Evolutionary conservation across 2,888 invertebrate genomes (phyloP).

Genomic region (Andrena chrysosceles): DNA sequence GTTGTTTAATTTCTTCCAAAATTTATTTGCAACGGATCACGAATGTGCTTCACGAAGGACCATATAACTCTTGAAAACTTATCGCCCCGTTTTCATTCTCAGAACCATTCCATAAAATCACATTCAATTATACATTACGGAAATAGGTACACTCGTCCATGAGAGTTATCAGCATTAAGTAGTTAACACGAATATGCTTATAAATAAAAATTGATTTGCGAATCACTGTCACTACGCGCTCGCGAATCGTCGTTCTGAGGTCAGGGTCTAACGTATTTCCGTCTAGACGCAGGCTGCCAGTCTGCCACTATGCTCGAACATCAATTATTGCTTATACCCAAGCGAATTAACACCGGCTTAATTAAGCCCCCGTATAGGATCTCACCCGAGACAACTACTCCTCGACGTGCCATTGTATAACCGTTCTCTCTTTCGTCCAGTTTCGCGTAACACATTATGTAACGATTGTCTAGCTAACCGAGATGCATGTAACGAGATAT

Average conservation of each 20-base stretch:
- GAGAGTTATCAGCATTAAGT: not conserved
- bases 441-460: conserved; percentile 45
- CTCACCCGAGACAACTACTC: conserved; percentile 28
- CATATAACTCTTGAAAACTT: too few relatives aligned
- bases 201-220: conserved; percentile 20
- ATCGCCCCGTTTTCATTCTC: not conserved
- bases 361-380: conserved; percentile 54
- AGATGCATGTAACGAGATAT: conserved; percentile 26
- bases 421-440: conserved; percentile 25
- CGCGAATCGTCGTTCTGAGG: conserved; percentile 9
- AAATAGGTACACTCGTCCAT: not conserved
- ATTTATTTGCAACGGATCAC: not conserved
- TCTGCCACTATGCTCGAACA: not conserved
- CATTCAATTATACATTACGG: not conserved
- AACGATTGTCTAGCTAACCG: conserved; percentile 15
- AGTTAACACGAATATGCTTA: not conserved
- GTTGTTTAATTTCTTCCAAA: not conserved
- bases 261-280: conserved; percentile 29
- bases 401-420: conserved; percentile 32
- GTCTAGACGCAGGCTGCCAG: conserved; percentile 21
- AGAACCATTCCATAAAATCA: not conserved
- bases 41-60: not conserved
- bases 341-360: conserved; percentile 58
- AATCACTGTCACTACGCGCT: not conserved
- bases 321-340: conserved; percentile 55